phyloP scores from a whole-genome alignment of 2,113 vertebrate genomes.

The Chaetodon auriga region DNA sequence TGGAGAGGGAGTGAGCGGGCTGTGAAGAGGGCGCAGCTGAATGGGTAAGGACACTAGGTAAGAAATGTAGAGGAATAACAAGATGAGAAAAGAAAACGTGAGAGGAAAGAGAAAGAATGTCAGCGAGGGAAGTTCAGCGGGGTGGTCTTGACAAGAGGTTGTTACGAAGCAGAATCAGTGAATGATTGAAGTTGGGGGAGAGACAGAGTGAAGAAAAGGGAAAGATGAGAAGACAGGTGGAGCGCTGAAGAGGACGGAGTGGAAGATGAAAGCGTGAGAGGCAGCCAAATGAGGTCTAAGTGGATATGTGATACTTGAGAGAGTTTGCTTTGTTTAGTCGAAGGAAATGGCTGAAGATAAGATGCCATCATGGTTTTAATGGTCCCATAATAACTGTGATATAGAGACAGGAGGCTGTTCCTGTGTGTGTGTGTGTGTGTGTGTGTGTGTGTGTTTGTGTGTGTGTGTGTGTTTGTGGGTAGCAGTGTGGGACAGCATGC shows the following conservation, averaged over 20 bases:
- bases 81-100: constrained; percentile 38
- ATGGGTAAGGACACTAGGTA: constrained; percentile 24
- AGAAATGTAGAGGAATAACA: constrained; percentile 43
- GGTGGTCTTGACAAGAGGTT: constrained; percentile 28
- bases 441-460: constrained; percentile 42
- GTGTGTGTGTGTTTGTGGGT: constrained; percentile 34
- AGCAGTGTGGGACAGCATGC: constrained; percentile 52
- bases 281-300: constrained; percentile 37
- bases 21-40: constrained; percentile 51
- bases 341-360: constrained; percentile 69
- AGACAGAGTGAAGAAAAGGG: constrained; percentile 7
- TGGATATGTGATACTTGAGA: constrained; percentile 50
- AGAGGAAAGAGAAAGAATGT: constrained; percentile 7
- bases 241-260: constrained; percentile 23
- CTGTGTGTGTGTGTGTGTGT: constrained; percentile 11
- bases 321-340: constrained; percentile 52
- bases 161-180: constrained; percentile 5
- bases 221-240: constrained; percentile 52
- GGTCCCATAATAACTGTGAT: constrained; percentile 39
- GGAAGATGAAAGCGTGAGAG: constrained; percentile 37
- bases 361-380: constrained; percentile 59
- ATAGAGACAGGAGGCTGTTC: constrained; percentile 17
- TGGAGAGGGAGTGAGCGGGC: constrained; percentile 41
- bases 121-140: neutral
- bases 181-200: constrained; percentile 9